Conservation (phyloP, 2,113 vertebrate species). For the Platichthys stellatus region DNA sequence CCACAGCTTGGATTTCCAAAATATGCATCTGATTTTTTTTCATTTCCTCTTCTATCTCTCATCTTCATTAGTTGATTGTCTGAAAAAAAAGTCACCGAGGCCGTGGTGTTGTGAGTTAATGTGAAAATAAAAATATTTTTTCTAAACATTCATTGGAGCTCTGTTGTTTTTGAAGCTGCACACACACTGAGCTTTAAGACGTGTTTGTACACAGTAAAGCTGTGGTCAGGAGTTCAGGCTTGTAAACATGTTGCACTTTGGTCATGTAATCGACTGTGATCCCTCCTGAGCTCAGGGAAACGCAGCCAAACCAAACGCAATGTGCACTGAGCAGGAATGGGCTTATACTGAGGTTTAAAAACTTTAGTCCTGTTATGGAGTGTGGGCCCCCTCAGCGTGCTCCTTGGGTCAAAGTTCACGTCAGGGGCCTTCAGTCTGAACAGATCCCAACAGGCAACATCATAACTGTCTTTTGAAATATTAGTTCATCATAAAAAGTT, state of each 20-base stretch:
- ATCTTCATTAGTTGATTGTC: background rate
- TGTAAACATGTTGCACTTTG: conserved; percentile 48
- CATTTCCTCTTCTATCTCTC: background rate
- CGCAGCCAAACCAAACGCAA: conserved; percentile 41
- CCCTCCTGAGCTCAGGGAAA: conserved; percentile 38
- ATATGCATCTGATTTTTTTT: background rate
- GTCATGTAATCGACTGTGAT: conserved; percentile 36
- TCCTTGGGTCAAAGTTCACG: conserved; percentile 25
- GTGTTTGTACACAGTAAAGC: background rate
- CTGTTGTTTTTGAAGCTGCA: background rate
- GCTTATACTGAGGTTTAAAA: conserved; percentile 54
- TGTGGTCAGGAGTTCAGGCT: conserved; percentile 6
- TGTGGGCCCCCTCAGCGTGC: conserved; percentile 6
- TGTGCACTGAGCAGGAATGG: conserved; percentile 32
- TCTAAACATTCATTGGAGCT: conserved; percentile 41
- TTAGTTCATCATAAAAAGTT: too few relatives aligned
- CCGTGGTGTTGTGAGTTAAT: conserved; percentile 17
- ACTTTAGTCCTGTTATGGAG: conserved; percentile 50
- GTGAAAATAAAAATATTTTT: conserved; percentile 56
- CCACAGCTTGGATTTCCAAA: background rate
- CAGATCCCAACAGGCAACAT: too few relatives aligned
- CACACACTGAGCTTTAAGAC: background rate
- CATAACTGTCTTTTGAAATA: too few relatives aligned
- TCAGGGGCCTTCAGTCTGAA: background rate
- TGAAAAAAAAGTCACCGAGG: conserved; percentile 9